Conservation (phyloP, 1,140 invertebrate species). For the Cyclina sinensis region DNA sequence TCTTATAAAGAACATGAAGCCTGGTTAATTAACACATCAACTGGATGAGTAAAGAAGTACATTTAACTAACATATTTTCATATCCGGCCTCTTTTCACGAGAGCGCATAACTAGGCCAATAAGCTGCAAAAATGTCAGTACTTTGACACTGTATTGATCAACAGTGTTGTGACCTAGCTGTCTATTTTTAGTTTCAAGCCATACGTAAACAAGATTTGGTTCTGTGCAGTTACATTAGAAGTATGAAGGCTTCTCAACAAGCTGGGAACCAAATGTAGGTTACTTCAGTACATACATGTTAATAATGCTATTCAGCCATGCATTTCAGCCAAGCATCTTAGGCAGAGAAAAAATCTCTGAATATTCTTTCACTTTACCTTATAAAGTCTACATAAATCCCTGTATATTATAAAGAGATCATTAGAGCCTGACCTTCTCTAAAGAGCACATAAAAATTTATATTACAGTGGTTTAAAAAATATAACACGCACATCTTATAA, state of each 20-base stretch:
- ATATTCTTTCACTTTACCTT: too few relatives aligned
- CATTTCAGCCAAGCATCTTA: too few relatives aligned
- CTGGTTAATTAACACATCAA: too few relatives aligned
- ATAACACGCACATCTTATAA: too few relatives aligned
- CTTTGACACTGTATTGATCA: slow-evolving; percentile 11
- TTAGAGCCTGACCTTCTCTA: too few relatives aligned
- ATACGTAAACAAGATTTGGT: slow-evolving; percentile 2
- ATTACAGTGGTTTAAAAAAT: too few relatives aligned
- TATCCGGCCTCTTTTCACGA: neutral
- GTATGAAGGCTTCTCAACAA: neutral
- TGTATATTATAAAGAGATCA: too few relatives aligned
- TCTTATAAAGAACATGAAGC: too few relatives aligned
- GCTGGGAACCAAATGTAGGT: neutral
- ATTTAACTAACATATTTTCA: neutral
- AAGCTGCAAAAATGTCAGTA: neutral
- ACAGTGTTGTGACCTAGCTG: neutral
- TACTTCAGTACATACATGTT: neutral
- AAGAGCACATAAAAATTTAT: too few relatives aligned
- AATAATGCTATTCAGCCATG: neutral
- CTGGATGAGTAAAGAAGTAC: neutral
- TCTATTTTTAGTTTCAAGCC: slow-evolving; percentile 12
- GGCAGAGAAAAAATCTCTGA: too few relatives aligned
- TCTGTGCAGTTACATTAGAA: neutral
- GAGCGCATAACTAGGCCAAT: neutral
- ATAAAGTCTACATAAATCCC: too few relatives aligned